These are phyloP conservation scores for Muschampia plurimacula DNA, from an alignment of 2,888 invertebrate genomes.

Conservation along the genomic window DNA sequence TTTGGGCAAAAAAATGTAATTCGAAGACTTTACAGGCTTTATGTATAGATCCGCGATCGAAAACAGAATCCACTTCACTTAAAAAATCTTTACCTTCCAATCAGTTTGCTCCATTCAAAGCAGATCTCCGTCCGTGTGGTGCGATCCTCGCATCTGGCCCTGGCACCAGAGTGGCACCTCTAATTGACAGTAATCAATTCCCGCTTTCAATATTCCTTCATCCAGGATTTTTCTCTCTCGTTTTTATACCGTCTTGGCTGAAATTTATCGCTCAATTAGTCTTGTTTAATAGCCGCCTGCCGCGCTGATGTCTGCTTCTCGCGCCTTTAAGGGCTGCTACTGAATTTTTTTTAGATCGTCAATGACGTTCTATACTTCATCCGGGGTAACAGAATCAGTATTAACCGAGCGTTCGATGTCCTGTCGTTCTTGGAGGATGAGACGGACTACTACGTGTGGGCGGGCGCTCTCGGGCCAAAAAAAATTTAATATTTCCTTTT, in stretches of 20 bases:
- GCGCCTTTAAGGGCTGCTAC: constrained; percentile 74
- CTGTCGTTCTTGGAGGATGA: constrained; percentile 89
- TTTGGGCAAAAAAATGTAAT: background rate
- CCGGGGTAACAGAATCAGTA: constrained; percentile 83
- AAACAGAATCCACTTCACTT: constrained; percentile 18
- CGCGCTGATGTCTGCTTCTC: constrained; percentile 84
- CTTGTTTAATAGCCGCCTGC: constrained; percentile 86
- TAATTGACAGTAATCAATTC: constrained; percentile 86
- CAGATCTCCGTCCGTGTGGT: constrained; percentile 28
- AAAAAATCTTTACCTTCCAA: constrained; percentile 33
- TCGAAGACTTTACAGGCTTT: background rate
- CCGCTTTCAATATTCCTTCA: constrained; percentile 84
- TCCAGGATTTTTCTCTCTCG: constrained; percentile 77
- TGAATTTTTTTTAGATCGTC: constrained; percentile 35
- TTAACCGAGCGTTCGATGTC: constrained; percentile 86
- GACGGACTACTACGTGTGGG: constrained; percentile 92
- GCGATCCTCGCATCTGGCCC: constrained; percentile 64
- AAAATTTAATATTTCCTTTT: too few relatives aligned
- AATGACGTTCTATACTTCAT: constrained; percentile 91
- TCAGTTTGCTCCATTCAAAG: constrained; percentile 34
- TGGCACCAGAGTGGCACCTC: constrained; percentile 70
- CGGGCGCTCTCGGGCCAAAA: constrained; percentile 79
- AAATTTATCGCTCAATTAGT: constrained; percentile 87
- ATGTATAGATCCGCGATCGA: background rate
- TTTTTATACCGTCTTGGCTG: constrained; percentile 81